Evolutionary conservation across 2,113 vertebrate species (phyloP).

Genomic region (Monopterus albus): DNA sequence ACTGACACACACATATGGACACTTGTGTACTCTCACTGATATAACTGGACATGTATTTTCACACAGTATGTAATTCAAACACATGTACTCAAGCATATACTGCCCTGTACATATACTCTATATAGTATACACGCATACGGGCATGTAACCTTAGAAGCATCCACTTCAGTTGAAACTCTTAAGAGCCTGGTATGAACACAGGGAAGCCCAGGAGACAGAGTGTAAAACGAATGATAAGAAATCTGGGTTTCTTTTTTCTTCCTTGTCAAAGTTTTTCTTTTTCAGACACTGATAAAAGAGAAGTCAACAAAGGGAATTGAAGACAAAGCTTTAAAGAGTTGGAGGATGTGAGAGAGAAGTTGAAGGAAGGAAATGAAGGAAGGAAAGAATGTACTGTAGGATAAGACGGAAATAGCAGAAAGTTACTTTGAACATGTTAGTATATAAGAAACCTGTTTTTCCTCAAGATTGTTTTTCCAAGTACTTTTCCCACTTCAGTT

Average conservation of each 20-base stretch:
- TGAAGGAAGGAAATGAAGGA: neutral
- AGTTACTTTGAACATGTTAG: neutral
- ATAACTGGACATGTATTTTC: neutral
- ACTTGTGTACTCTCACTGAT: constrained; percentile 1
- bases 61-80: constrained; percentile 7
- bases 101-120: neutral
- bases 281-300: constrained; percentile 1
- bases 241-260: constrained; percentile 13
- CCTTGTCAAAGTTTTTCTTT: constrained; percentile 17
- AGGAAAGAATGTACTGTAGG: neutral
- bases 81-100: neutral
- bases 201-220: constrained; percentile 12
- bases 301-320: neutral
- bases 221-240: constrained; percentile 1
- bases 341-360: neutral
- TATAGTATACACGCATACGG: neutral
- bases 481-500: no score
- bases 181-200: constrained; percentile 17
- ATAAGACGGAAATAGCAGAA: neutral
- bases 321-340: neutral
- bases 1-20: constrained; percentile 27
- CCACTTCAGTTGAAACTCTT: neutral
- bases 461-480: neutral
- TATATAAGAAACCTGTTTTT: neutral
- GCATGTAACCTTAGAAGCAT: constrained; percentile 15